phyloP scores from a whole-genome alignment of 2,797 vertebrate species.

The Adelosebastes latens region DNA sequence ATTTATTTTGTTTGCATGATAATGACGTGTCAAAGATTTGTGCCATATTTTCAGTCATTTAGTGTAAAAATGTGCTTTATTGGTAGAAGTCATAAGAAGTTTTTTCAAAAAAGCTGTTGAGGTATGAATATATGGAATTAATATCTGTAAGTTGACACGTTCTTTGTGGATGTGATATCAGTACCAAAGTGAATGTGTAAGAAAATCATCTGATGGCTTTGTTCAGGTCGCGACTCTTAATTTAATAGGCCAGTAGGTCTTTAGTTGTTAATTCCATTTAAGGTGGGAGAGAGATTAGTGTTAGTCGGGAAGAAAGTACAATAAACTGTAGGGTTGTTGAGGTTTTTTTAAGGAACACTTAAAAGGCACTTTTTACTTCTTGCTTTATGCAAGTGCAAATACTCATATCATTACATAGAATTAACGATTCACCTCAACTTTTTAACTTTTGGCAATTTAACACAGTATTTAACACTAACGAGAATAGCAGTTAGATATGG shows the following conservation, averaged over 20 bases:
- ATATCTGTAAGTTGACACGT: conserved; percentile 47
- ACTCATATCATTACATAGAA: conserved; percentile 64
- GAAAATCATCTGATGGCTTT: conserved; percentile 33
- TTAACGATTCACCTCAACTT: conserved; percentile 64
- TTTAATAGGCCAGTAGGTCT: conserved; percentile 34
- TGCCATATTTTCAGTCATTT: conserved; percentile 83
- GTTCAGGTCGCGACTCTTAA: conserved; percentile 29
- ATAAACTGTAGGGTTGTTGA: conserved; percentile 21
- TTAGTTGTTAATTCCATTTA: conserved; percentile 38
- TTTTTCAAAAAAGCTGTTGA: conserved; percentile 22
- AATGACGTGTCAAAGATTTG: conserved; percentile 78
- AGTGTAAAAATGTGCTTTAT: conserved; percentile 77
- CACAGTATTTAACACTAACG: conserved; percentile 71
- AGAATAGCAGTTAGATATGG: conserved; percentile 60
- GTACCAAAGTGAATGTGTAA: conserved; percentile 81
- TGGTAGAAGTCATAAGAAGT: conserved; percentile 59
- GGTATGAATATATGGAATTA: conserved; percentile 55
- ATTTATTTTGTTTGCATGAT: conserved; percentile 85
- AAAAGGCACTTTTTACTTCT: conserved; percentile 73
- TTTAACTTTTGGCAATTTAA: conserved; percentile 53
- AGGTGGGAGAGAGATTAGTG: not conserved
- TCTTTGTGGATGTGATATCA: conserved; percentile 71
- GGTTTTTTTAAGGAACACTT: conserved; percentile 54
- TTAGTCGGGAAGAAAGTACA: conserved; percentile 5
- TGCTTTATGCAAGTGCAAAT: conserved; percentile 65